Base-by-base conservation (phyloP, 2,113 vertebrate genomes). In the Riparia riparia region DNA sequence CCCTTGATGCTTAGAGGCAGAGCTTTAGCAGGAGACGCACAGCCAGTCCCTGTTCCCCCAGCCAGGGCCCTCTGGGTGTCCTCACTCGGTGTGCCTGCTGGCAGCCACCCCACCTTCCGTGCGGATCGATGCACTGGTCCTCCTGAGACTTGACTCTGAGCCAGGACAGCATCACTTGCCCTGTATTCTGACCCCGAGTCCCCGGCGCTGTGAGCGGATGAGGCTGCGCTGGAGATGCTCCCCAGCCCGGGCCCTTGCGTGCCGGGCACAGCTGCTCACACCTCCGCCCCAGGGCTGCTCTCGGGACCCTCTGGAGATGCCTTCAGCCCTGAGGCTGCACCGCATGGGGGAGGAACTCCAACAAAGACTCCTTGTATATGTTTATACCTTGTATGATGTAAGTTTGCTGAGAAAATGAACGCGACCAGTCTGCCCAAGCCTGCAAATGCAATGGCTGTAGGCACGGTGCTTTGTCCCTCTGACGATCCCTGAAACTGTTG, bases 401-500 rank as follows among this genome's bases (percentile, higher is more conserved):
- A 64, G 41, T 87, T 83, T 86, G n/a, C 60, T 24, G 45, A 73
- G 77, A 89, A 85, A 71, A 93, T 73, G 7, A 70, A 65, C n/a
- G 74, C 89, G 44, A 42, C 10, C 63, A n/a, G 42, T n/a, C 45
- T 37, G 34, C 34, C 65, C 37, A 45, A 70, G 53, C 50, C 60
- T 73, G 50, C 26, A n/a, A 47, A 78, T 1, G 1, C 58, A 54
- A 32, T 3, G 2, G 56, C 60, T 83, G 18, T 39, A 47, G 68
- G 44, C 83, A 63, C 57, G 42, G 64, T 80, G 79, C 25, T 26
- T 82, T 8, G 2, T 70, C 17, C 17, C 22, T 37, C 42, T 54
- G 50, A 69, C 26, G 28, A 10, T 17, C 13, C n/a, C 41, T 0
- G 0, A 44, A 73, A 66, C 15, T 1, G 1, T 13, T 47, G 37